Conservation (phyloP, 2,113 vertebrate species). For the Nyctereutes procyonoides region DNA sequence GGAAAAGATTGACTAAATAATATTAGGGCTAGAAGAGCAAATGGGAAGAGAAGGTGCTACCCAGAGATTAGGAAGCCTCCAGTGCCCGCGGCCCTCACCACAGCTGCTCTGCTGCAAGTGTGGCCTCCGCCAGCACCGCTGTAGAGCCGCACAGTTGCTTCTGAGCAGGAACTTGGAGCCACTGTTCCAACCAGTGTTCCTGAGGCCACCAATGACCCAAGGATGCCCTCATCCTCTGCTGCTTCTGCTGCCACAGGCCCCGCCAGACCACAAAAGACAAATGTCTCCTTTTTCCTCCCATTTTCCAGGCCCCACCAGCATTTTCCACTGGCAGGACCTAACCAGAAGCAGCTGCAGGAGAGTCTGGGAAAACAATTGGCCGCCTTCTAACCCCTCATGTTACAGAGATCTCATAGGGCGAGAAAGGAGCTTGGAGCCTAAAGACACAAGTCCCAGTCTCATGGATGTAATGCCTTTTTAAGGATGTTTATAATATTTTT, state of each 20-base stretch:
- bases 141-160: neutral
- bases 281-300: neutral
- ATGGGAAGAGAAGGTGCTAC: neutral
- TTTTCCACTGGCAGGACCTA: neutral
- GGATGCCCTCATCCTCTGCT: neutral
- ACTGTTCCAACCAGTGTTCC: neutral
- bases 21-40: neutral
- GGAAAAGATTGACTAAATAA: neutral
- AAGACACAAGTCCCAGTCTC: neutral
- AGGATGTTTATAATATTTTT: neutral
- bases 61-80: neutral
- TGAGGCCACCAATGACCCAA: no score
- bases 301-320: neutral
- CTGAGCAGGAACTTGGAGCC: neutral
- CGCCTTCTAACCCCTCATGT: neutral
- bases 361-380: neutral
- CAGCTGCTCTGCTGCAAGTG: neutral
- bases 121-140: accelerated
- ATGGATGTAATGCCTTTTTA: neutral
- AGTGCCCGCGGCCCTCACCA: accelerated
- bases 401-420: neutral
- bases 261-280: neutral
- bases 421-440: neutral
- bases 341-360: neutral
- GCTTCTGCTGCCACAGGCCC: neutral